Conservation (phyloP, 2,797 vertebrate species). For the Artibeus jamaicensis region DNA sequence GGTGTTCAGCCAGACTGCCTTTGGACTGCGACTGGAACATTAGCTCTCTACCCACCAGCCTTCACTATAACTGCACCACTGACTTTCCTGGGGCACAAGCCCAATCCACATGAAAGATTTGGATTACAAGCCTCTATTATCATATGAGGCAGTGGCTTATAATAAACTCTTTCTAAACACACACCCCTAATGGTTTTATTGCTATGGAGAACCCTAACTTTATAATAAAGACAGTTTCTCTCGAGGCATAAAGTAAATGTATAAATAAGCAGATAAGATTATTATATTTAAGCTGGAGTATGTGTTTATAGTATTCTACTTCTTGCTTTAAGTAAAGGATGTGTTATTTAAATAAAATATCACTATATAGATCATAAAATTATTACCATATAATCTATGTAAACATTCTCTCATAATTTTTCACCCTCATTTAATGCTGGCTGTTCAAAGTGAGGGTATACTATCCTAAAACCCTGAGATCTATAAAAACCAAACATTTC, state of each 20-base stretch:
- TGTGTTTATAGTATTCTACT: background rate
- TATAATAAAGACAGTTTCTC: background rate
- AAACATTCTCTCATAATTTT: background rate
- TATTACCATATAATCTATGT: background rate
- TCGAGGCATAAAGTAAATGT: background rate
- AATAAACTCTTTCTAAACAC: background rate
- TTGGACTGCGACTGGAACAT: background rate
- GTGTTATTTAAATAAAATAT: conserved; percentile 35
- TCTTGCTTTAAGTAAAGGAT: background rate
- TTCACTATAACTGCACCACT: background rate
- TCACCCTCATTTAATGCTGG: background rate
- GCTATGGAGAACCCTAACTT: background rate
- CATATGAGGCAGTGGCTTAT: background rate
- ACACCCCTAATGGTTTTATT: background rate
- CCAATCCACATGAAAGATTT: background rate
- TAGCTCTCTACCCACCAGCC: background rate
- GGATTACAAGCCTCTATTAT: background rate
- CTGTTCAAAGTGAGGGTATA: background rate
- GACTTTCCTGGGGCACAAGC: background rate
- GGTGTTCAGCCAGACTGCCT: background rate
- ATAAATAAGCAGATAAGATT: background rate
- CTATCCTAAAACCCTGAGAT: background rate
- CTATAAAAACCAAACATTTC: background rate
- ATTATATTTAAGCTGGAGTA: background rate
- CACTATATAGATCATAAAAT: background rate